A percentile compares a stretch with the other conserved stretches of the same genome.
Evolutionary conservation across 1,140 invertebrate species (phyloP).

Genomic region (Sycobia sp.): DNA sequence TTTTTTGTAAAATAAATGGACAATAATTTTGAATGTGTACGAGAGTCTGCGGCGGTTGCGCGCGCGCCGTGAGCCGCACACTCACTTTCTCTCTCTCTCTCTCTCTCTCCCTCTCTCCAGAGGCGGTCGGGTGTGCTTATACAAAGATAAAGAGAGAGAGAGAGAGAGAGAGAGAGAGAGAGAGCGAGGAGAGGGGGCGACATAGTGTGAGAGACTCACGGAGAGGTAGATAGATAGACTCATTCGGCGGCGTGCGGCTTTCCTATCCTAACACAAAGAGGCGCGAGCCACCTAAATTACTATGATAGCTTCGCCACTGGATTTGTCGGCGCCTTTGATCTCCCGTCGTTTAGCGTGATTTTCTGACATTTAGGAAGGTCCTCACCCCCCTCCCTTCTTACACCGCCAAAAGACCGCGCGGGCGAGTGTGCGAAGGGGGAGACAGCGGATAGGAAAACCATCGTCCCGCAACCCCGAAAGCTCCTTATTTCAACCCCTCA

Average conservation of each 20-base stretch:
- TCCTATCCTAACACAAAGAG: conserved; percentile 60
- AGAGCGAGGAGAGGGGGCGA: no score
- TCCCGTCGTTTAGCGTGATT: conserved; percentile 60
- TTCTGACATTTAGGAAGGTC: conserved; percentile 54
- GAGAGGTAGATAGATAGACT: no score
- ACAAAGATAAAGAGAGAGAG: no score
- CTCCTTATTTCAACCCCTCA: no score
- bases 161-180: background rate
- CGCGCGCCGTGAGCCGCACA: no score
- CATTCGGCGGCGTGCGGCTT: conserved; percentile 57
- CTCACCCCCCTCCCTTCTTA: background rate
- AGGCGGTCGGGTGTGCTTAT: no score
- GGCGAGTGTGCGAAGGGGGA: no score
- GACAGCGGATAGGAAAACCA: background rate
- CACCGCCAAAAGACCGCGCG: conserved; percentile 34
- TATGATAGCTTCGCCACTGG: conserved; percentile 63
- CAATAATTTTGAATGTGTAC: conserved; percentile 19
- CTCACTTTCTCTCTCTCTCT: no score
- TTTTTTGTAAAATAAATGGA: conserved; percentile 24
- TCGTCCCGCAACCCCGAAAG: background rate
- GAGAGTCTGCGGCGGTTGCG: no score
- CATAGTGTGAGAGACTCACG: no score
- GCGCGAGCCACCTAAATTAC: conserved; percentile 61
- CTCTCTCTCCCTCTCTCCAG: no score
- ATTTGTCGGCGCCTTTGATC: conserved; percentile 61